Conservation (phyloP, 2,888 invertebrate genomes). For the Patella caerulea region DNA sequence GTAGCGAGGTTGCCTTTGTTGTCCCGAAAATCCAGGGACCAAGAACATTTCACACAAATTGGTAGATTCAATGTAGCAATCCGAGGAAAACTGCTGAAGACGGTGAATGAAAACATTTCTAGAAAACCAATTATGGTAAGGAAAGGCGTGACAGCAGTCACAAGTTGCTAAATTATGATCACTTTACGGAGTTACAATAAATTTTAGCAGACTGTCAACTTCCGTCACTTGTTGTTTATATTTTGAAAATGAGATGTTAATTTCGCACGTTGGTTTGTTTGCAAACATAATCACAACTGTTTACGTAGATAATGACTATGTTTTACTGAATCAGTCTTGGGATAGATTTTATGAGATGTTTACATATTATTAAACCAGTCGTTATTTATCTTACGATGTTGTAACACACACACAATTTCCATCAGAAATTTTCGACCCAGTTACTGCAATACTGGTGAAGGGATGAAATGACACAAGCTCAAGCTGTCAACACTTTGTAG, state of each 20-base stretch:
- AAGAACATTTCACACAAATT: not conserved
- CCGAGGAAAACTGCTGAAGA: not conserved
- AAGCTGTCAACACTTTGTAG: no score
- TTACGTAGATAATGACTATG: not conserved
- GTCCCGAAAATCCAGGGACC: conserved; percentile 53
- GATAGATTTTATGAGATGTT: no score
- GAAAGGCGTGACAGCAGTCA: not conserved
- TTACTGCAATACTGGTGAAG: no score
- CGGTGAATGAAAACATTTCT: not conserved
- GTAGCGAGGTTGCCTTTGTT: conserved; percentile 45
- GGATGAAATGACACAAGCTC: no score
- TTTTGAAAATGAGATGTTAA: no score
- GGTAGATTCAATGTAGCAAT: not conserved
- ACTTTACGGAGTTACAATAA: not conserved
- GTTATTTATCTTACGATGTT: no score
- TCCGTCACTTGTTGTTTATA: not conserved
- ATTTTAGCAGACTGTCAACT: not conserved
- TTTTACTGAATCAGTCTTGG: not conserved
- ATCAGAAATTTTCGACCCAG: no score
- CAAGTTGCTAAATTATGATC: not conserved
- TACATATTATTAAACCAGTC: no score
- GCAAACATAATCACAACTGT: not conserved
- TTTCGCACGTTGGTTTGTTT: not conserved
- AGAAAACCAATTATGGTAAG: conserved; percentile 6
- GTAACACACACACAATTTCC: no score